phyloP scores from a whole-genome alignment of 2,797 vertebrate species.

The Cossypha caffra region DNA sequence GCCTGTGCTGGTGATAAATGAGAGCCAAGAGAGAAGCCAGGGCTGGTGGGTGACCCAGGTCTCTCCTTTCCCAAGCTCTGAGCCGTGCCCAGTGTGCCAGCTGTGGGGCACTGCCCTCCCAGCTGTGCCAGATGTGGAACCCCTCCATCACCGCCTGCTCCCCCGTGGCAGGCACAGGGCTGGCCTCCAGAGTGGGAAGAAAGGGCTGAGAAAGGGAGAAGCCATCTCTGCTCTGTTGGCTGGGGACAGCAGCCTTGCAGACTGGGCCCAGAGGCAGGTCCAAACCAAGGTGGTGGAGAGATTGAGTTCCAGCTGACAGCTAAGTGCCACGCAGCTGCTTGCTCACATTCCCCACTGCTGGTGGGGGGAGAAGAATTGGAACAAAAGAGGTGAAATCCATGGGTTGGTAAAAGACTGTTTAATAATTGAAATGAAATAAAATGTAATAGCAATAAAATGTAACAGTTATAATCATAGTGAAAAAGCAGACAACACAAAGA shows the following conservation, averaged over 20 bases:
- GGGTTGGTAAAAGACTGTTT: neutral
- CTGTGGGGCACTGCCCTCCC: neutral
- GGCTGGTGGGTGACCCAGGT: neutral
- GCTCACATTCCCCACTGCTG: neutral
- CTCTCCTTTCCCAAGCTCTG: constrained; percentile 22
- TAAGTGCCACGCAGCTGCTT: neutral
- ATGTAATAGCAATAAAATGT: neutral
- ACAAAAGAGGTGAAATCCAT: neutral
- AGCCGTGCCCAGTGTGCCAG: neutral
- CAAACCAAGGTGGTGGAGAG: neutral
- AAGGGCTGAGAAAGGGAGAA: neutral
- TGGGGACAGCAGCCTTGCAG: neutral
- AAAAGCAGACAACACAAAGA: neutral
- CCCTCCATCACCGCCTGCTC: neutral
- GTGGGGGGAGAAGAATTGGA: no score
- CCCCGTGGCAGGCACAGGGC: rapidly evolving
- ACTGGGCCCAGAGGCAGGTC: neutral
- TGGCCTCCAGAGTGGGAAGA: neutral
- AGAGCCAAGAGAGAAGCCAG: constrained; percentile 5
- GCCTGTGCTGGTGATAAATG: neutral
- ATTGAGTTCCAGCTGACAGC: neutral
- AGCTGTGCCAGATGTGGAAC: constrained; percentile 19
- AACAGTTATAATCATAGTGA: rapidly evolving
- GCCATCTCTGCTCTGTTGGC: neutral
- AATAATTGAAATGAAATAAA: neutral